Evolutionary conservation across 2,113 vertebrate genomes (phyloP), one percentile per base, ranked within the genome.

Genomic region (Pterocles gutturalis): DNA sequence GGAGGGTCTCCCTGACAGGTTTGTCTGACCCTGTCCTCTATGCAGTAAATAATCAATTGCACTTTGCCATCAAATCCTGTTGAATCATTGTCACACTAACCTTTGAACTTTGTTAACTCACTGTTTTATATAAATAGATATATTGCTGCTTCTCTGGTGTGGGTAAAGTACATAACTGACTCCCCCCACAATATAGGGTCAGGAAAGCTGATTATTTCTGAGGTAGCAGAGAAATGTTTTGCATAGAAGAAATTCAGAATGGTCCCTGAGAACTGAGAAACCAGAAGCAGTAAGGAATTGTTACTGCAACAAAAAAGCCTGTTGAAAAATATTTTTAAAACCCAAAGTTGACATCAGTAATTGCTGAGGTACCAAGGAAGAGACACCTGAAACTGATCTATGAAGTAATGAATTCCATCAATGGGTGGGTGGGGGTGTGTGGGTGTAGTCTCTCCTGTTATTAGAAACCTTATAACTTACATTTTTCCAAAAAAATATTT

Each of bases 351-450:
- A 7, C 25, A 43, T 4, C 2, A n/a, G 6, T 49, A 69, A 71
- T 72, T 89, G 21, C 26, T 38, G 66, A 83, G 24, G 9, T 38
- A 55, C 5, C 0, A 1, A 81, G 18, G 13, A 89, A 80, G n/a
- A 62, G 4, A 54, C 26, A 72, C 5, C 9, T 41, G 36, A 66
- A 69, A 82, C 7, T 58, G 38, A 70, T 29, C 22, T 48, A 24
- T 65, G 65, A 88, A 70, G 3, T 57, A 43, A 66, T 25, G 0
- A 54, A 75, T 82, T 87, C n/a, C 17, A 8, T 66, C 31, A 29
- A 0, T 28, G 22, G 21, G 2, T 70, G 8, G 4, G 3, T 31
- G 34, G 1, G 6, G 3, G 4, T 5, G 19, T 13, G 17, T 62
- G 13, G 10, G 12, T n/a, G 12, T 48, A 60, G 34, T 53, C 16